Conservation (phyloP, 1,140 invertebrate genomes). For the Anoplophora glabripennis region DNA sequence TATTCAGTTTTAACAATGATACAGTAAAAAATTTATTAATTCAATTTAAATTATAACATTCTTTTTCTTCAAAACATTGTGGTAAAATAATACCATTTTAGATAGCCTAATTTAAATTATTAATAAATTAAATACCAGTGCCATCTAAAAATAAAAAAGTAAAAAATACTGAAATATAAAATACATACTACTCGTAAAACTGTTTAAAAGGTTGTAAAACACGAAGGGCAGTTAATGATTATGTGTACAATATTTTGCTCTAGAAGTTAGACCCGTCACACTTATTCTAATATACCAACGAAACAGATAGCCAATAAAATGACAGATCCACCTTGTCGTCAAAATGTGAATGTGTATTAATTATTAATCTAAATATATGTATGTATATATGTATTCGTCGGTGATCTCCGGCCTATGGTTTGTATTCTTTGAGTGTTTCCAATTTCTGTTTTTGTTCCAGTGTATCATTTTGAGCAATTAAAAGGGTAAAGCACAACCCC, state of each 20-base stretch:
- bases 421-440: constrained; percentile 54
- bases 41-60: no score
- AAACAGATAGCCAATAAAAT: no score
- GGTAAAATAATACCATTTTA: no score
- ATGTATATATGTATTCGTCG: constrained; percentile 2
- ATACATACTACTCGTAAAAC: neutral
- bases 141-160: constrained; percentile 2
- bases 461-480: constrained; percentile 65
- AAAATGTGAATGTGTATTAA: no score
- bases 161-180: constrained; percentile 4
- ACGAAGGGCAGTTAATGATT: no score
- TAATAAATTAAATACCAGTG: no score
- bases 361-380: no score
- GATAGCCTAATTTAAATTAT: no score
- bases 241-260: neutral
- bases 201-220: neutral
- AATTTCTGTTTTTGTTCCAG: constrained; percentile 66
- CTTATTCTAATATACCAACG: neutral
- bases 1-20: neutral
- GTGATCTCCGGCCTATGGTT: constrained; percentile 18
- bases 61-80: no score
- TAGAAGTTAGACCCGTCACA: neutral
- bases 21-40: neutral
- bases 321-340: no score
- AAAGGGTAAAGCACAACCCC: constrained; percentile 79